phyloP scores from a whole-genome alignment of 2,797 vertebrate genomes.

The Emys orbicularis region DNA sequence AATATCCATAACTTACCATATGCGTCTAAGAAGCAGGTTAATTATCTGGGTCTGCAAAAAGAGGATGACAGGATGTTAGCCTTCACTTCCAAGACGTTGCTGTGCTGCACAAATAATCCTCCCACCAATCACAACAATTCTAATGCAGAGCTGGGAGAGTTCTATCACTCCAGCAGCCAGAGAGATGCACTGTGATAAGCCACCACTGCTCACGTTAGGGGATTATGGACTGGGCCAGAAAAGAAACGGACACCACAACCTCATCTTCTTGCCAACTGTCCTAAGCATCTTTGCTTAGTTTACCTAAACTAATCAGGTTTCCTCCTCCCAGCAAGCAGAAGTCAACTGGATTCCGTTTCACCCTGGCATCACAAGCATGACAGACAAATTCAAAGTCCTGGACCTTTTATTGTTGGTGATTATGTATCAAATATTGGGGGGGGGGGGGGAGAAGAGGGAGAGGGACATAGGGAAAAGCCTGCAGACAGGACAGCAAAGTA shows the following conservation, averaged over 20 bases:
- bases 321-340: neutral
- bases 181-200: neutral
- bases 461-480: too few relatives aligned
- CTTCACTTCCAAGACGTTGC: rapidly evolving
- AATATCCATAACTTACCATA: slow-evolving; percentile 31
- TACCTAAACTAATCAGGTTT: neutral
- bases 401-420: neutral
- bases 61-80: neutral
- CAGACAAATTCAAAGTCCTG: neutral
- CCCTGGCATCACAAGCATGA: neutral
- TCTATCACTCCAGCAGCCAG: neutral
- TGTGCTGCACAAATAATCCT: rapidly evolving
- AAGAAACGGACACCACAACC: rapidly evolving
- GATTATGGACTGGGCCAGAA: too few relatives aligned
- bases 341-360: neutral
- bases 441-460: too few relatives aligned
- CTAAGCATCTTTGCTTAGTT: neutral
- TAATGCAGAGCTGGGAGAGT: neutral
- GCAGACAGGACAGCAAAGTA: neutral
- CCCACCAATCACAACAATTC: rapidly evolving
- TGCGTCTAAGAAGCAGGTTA: slow-evolving; percentile 7
- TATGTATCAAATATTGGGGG: too few relatives aligned
- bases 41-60: slow-evolving; percentile 64
- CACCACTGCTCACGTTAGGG: neutral
- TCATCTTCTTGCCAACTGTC: rapidly evolving